These are phyloP conservation scores for Argya squamiceps DNA, from an alignment of 2,797 vertebrate species.

Conservation along the genomic window DNA sequence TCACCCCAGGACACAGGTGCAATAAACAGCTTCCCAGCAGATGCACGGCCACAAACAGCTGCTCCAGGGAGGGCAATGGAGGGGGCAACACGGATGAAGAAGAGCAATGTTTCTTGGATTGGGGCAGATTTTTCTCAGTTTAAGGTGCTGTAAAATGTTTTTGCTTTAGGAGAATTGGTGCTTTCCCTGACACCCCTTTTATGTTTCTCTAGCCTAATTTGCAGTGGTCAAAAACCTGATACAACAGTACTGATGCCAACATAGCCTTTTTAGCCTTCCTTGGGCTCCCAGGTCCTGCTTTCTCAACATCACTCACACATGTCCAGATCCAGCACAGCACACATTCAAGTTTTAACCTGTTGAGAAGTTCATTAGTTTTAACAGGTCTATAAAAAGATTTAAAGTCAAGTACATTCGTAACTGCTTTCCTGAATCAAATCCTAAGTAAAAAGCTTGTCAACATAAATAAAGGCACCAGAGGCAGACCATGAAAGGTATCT, in stretches of 20 bases:
- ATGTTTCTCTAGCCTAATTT: neutral
- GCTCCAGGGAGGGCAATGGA: accelerated
- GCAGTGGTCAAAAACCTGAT: neutral
- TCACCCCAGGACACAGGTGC: neutral
- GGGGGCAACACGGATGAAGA: neutral
- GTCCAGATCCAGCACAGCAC: neutral
- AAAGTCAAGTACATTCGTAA: neutral
- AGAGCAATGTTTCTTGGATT: neutral
- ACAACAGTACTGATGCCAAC: accelerated
- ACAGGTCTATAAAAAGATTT: constrained; percentile 4
- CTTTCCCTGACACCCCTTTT: neutral
- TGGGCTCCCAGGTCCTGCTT: neutral
- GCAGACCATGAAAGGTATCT: neutral
- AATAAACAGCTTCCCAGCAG: neutral
- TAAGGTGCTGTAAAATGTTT: neutral
- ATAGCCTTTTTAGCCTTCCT: neutral
- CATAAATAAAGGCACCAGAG: constrained; percentile 11
- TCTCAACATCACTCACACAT: neutral
- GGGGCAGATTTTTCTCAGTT: neutral
- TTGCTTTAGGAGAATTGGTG: neutral
- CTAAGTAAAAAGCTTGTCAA: constrained; percentile 37
- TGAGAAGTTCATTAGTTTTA: neutral
- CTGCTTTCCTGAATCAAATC: constrained; percentile 21
- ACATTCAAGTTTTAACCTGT: neutral
- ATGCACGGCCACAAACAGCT: neutral